phyloP scores from a whole-genome alignment of 2,113 vertebrate species.

The Daubentonia madagascariensis region DNA sequence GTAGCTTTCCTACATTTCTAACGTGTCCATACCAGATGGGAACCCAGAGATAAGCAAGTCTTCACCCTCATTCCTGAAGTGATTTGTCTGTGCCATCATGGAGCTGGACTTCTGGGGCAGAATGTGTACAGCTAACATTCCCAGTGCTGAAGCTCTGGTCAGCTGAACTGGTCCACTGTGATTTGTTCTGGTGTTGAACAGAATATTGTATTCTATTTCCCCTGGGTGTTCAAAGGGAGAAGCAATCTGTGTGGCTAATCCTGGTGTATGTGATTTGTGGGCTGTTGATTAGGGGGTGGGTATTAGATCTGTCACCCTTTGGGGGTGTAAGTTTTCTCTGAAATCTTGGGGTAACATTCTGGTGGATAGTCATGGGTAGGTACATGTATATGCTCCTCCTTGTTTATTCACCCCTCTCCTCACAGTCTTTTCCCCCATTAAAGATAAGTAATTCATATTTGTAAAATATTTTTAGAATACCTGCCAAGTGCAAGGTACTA shows the following conservation, averaged over 20 bases:
- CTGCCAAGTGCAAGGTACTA: not conserved
- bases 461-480: conserved; percentile 21
- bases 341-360: not conserved
- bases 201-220: not conserved
- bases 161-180: not conserved
- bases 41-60: not conserved
- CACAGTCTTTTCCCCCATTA: not conserved
- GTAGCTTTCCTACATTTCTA: not conserved
- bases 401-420: not conserved
- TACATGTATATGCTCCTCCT: not conserved
- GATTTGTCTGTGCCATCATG: not conserved
- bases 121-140: not conserved
- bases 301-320: not conserved
- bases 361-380: not conserved
- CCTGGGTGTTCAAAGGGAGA: not conserved
- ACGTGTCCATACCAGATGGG: rapidly evolving
- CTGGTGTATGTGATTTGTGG: not conserved
- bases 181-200: not conserved
- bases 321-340: not conserved
- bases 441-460: not conserved
- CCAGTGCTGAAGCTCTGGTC: not conserved
- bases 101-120: not conserved
- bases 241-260: not conserved
- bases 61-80: not conserved
- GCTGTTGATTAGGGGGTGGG: not conserved